Conservation (phyloP, 53 echinoderm and acorn worm species). For the Holothuria scabra region DNA sequence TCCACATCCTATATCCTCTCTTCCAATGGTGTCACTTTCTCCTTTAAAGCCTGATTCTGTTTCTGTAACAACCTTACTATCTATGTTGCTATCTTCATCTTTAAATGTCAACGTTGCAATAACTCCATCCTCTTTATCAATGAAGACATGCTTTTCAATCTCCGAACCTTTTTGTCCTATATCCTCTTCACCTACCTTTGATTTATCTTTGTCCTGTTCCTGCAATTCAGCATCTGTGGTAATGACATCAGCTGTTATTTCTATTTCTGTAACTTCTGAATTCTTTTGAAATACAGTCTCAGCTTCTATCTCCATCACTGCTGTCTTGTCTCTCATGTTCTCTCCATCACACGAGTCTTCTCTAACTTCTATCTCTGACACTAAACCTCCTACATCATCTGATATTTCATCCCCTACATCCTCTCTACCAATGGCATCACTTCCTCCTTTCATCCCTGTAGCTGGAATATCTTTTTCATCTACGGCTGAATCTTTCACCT, state of each 20-base stretch:
- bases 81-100: background rate
- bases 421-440: background rate
- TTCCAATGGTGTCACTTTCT: background rate
- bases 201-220: no score
- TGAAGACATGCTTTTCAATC: background rate
- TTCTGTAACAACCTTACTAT: background rate
- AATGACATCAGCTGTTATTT: background rate
- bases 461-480: background rate
- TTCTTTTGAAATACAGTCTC: background rate
- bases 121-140: background rate
- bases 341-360: no score
- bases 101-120: background rate
- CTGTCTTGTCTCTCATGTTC: no score
- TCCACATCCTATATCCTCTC: background rate
- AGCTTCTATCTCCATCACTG: no score
- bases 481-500: background rate
- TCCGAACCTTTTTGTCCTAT: background rate
- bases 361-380: background rate
- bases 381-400: background rate
- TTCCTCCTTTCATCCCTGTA: background rate
- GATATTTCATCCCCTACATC: background rate
- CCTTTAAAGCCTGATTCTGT: background rate
- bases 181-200: no score
- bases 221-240: no score
- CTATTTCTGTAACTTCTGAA: background rate